A percentile compares a stretch with the other conserved stretches of the same genome.
Conservation (phyloP, 1,140 invertebrate genomes). For the Chymomyza costata region DNA sequence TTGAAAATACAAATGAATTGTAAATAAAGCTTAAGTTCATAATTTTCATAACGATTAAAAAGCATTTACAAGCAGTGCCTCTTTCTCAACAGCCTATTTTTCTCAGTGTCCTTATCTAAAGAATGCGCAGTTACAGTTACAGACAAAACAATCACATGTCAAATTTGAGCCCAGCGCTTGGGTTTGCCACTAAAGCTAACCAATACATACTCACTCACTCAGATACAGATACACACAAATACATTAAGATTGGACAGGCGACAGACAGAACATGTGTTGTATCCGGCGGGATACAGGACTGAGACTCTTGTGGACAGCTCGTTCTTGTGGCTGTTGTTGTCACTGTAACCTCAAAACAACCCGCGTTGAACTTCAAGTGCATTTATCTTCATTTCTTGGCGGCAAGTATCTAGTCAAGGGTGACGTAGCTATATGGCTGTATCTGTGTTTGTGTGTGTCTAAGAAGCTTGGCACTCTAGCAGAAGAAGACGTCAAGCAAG, state of each 20-base stretch:
- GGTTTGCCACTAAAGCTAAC: background rate
- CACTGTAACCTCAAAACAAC: conserved; percentile 30
- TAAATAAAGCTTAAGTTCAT: too few relatives aligned
- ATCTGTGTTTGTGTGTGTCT: conserved; percentile 22
- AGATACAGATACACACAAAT: background rate
- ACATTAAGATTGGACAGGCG: background rate
- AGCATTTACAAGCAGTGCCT: too few relatives aligned
- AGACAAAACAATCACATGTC: conserved; percentile 68
- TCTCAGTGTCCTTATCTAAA: too few relatives aligned
- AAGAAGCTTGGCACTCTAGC: conserved; percentile 41
- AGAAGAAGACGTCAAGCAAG: conserved; percentile 30
- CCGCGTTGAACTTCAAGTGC: conserved; percentile 67
- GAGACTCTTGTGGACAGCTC: conserved; percentile 24
- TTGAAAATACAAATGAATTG: too few relatives aligned
- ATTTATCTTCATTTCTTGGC: conserved; percentile 66
- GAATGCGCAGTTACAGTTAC: conserved; percentile 35
- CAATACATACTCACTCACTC: background rate
- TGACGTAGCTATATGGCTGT: conserved; percentile 24
- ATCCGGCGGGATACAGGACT: too few relatives aligned
- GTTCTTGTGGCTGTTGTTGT: conserved; percentile 50
- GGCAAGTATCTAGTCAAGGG: conserved; percentile 37
- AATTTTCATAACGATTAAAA: too few relatives aligned
- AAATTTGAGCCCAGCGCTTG: conserved; percentile 59
- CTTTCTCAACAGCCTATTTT: too few relatives aligned
- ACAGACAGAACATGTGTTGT: conserved; percentile 15